Conservation (phyloP, 2,113 vertebrate species). For the Dasyurus viverrinus region DNA sequence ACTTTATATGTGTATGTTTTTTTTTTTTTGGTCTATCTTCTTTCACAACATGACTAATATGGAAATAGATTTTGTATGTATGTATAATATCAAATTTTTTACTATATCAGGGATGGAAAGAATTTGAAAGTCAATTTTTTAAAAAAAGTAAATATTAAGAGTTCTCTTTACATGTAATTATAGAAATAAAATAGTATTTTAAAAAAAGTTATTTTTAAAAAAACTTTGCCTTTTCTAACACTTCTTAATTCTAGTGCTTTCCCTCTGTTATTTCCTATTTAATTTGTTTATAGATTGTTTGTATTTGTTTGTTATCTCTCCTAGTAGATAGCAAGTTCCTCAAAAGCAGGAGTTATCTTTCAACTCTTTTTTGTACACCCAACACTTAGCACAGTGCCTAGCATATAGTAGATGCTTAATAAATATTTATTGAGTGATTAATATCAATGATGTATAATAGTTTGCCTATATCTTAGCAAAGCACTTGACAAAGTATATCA, state of each 20-base stretch:
- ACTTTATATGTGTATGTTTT: too few relatives aligned
- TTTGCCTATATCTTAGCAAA: background rate
- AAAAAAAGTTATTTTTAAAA: too few relatives aligned
- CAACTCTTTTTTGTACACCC: background rate
- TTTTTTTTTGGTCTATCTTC: too few relatives aligned
- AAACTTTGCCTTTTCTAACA: background rate
- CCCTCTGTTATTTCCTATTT: background rate
- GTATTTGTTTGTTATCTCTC: background rate
- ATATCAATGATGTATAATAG: background rate
- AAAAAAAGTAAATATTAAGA: too few relatives aligned
- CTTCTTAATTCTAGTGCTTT: background rate
- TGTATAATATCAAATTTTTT: too few relatives aligned
- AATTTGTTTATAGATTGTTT: background rate
- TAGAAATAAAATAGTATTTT: too few relatives aligned
- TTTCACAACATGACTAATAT: too few relatives aligned
- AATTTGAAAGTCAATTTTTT: too few relatives aligned
- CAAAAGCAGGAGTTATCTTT: background rate
- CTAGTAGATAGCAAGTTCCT: background rate
- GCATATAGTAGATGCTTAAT: background rate
- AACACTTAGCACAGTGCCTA: background rate
- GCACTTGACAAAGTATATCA: background rate
- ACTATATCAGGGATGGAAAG: too few relatives aligned
- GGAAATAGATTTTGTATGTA: too few relatives aligned
- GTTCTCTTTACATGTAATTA: too few relatives aligned
- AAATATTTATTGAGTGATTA: background rate